Conservation (phyloP, 2,797 vertebrate species). For the Salmo trutta region DNA sequence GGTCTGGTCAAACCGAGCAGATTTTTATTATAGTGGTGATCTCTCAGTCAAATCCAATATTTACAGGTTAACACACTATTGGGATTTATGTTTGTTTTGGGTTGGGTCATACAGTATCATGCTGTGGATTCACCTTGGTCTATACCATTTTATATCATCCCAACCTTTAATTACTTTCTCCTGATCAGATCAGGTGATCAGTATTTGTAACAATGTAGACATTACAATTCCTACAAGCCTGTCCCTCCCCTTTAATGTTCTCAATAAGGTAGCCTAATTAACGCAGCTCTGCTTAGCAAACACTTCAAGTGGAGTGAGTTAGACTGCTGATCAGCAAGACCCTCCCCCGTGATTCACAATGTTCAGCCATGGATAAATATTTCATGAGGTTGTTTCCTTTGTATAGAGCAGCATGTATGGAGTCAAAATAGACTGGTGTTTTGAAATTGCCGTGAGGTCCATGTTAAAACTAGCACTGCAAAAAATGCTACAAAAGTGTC, state of each 20-base stretch:
- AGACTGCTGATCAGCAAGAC: constrained; percentile 21
- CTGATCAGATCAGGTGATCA: constrained; percentile 21
- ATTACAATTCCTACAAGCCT: not conserved
- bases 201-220: constrained; percentile 36
- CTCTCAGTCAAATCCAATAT: no score
- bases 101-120: not conserved
- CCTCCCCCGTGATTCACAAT: constrained; percentile 34
- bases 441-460: constrained; percentile 46
- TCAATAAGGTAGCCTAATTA: constrained; percentile 35
- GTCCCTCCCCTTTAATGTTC: constrained; percentile 32
- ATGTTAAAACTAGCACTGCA: constrained; percentile 62
- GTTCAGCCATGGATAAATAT: constrained; percentile 51
- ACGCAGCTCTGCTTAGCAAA: constrained; percentile 50
- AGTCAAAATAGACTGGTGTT: constrained; percentile 36
- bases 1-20: constrained; percentile 17
- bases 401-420: constrained; percentile 37
- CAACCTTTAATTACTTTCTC: constrained; percentile 49
- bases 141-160: not conserved
- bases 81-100: not conserved
- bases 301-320: constrained; percentile 39
- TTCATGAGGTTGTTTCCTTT: constrained; percentile 54
- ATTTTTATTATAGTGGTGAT: no score
- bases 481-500: constrained; percentile 68
- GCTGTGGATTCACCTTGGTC: no score
- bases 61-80: not conserved